Percentiles rank a stretch among this genome's conserved stretches.
phyloP scores from a whole-genome alignment of 2,113 vertebrate genomes.

The Microtus pennsylvanicus region DNA sequence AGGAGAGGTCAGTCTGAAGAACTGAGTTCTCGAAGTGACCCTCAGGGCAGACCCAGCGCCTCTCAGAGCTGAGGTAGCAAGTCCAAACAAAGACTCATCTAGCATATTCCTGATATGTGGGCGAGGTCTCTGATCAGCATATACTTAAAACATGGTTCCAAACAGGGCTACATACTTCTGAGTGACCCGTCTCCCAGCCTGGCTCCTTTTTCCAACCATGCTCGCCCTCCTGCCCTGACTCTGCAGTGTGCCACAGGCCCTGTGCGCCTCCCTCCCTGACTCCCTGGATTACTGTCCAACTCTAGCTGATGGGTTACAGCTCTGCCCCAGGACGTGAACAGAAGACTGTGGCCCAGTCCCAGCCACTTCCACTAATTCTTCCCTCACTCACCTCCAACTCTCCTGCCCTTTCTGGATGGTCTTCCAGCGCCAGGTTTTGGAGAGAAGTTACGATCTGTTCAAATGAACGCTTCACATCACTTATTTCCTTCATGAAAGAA shows the following conservation, averaged over 20 bases:
- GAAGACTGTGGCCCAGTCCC: not conserved
- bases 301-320: not conserved
- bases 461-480: slow-evolving; percentile 85
- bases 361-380: not conserved
- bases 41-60: not conserved
- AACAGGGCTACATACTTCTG: not conserved
- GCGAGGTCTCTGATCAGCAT: not conserved
- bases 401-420: slow-evolving; percentile 82
- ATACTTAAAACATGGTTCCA: not conserved
- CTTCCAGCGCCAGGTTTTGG: slow-evolving; percentile 74
- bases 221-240: not conserved
- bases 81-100: not conserved
- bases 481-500: slow-evolving; percentile 88
- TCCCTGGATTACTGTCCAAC: not conserved
- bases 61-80: not conserved
- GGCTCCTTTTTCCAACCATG: not conserved
- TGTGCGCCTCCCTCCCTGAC: not conserved
- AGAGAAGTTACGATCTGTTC: slow-evolving; percentile 81
- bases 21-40: not conserved
- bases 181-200: not conserved
- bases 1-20: not conserved
- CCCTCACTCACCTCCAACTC: slow-evolving; percentile 89
- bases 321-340: not conserved
- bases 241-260: not conserved
- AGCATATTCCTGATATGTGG: not conserved